Evolutionary conservation across 2,888 invertebrate species (phyloP), one percentile per base, ranked within the genome.

Genomic region (Strigamia transsilvanica): DNA sequence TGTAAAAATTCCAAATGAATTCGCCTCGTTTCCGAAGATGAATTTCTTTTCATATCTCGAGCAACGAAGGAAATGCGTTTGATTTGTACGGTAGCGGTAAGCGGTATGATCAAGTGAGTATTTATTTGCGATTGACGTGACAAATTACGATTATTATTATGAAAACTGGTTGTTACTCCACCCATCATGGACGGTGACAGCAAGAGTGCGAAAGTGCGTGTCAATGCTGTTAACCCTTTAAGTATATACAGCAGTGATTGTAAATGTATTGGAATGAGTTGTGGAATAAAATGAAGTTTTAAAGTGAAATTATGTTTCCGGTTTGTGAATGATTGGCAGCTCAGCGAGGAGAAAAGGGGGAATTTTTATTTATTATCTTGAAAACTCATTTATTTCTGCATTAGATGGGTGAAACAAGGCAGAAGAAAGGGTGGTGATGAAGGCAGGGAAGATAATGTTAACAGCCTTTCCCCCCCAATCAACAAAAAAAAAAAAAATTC

Each of bases 81-180:
- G n/a, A 5, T 1, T 21, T 23, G n/a, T 18, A 66, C 73, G 10
- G 73, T 73, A 32, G 73, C 73, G 1, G n/a, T 23, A 23, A 13
- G 73, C 73, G 32, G 73, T 32, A 7, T 73, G 73, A 73, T 73
- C 32, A 73, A 73, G 73, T 27, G 27, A 73, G 27, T 73, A 32
- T 73, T 73, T 73, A 73, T 73, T 73, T n/a, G 73, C 32, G 73
- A 73, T 73, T 73, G 73, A 73, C 73, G 73, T 73, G 73, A 73
- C 73, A 73, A 73, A 73, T 73, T 73, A 32, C 73, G 27, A 73
- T 73, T 73, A 73, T 73, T 73, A 73, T 73, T 73, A 73, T 73
- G 27, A 73, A 73, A 73, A 73, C 73, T 73, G 73, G 73, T 73
- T 73, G 73, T 73, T 73, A 73, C 73, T 73, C 73, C 73, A 73